Conservation (phyloP, 2,113 vertebrate species). For the Hippocampus barbouri region DNA sequence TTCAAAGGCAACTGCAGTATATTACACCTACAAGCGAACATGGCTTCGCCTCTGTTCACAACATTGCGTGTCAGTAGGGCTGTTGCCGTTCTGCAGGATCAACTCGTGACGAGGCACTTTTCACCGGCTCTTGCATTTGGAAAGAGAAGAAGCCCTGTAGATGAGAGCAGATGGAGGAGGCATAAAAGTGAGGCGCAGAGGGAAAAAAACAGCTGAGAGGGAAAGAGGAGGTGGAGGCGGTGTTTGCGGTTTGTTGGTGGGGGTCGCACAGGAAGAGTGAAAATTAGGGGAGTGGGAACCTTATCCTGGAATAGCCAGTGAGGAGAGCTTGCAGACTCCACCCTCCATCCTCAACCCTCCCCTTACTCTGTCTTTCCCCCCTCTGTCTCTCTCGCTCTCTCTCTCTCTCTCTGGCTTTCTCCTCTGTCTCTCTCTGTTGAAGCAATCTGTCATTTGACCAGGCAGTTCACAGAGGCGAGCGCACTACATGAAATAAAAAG, state of each 20-base stretch:
- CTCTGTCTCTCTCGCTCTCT: background rate
- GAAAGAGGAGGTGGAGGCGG: slow-evolving; percentile 5
- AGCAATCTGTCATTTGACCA: slow-evolving; percentile 74
- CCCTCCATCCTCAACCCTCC: slow-evolving; percentile 62
- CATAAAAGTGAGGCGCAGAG: slow-evolving; percentile 24
- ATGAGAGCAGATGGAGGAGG: slow-evolving; percentile 25
- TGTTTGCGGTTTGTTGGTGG: slow-evolving; percentile 29
- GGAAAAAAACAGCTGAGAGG: slow-evolving; percentile 14
- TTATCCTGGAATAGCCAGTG: slow-evolving; percentile 74
- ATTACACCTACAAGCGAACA: slow-evolving; percentile 32
- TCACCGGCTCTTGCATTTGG: slow-evolving; percentile 25
- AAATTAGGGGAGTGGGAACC: slow-evolving; percentile 69
- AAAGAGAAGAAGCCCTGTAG: slow-evolving; percentile 26
- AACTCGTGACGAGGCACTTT: slow-evolving; percentile 31
- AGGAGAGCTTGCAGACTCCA: slow-evolving; percentile 69
- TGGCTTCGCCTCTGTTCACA: slow-evolving; percentile 45
- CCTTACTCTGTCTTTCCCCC: slow-evolving; percentile 35
- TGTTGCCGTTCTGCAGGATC: slow-evolving; percentile 37
- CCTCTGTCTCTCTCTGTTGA: slow-evolving; percentile 44
- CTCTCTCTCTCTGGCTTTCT: slow-evolving; percentile 16
- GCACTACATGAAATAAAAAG: slow-evolving; percentile 54
- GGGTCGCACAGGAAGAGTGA: slow-evolving; percentile 49
- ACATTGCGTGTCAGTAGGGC: slow-evolving; percentile 25
- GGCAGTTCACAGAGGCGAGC: slow-evolving; percentile 69
- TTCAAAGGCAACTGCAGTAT: slow-evolving; percentile 18